phyloP scores from a whole-genome alignment of 2,888 invertebrate species.

The Xestobium rufovillosum region DNA sequence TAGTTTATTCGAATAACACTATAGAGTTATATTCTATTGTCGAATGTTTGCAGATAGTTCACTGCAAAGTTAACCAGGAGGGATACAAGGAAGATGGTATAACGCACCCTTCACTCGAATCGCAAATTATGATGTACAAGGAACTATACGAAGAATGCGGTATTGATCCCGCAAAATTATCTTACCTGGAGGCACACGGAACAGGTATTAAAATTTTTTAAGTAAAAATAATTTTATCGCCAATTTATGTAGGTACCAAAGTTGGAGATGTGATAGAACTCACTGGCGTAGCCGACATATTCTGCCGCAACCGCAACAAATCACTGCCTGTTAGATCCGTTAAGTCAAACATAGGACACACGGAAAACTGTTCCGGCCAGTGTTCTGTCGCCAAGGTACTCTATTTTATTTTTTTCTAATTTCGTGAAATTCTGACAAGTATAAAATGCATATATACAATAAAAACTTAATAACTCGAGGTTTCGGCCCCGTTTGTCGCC shows the following conservation, averaged over 20 bases:
- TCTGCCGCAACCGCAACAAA: slow-evolving; percentile 61
- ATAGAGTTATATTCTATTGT: no score
- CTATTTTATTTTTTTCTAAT: slow-evolving; percentile 62
- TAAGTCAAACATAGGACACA: slow-evolving; percentile 91
- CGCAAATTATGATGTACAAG: not conserved
- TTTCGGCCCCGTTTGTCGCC: no score
- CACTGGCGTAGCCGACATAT: slow-evolving; percentile 69
- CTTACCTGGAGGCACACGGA: not conserved
- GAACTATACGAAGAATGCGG: not conserved
- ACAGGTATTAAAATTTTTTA: slow-evolving; percentile 1
- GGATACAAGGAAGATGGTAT: slow-evolving; percentile 2
- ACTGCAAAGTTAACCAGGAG: not conserved
- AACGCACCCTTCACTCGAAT: not conserved
- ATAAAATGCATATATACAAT: no score
- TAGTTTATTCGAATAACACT: no score
- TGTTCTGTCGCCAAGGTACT: slow-evolving; percentile 73
- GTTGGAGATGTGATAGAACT: slow-evolving; percentile 92
- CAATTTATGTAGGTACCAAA: slow-evolving; percentile 57
- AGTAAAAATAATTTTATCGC: no score
- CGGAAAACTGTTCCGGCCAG: slow-evolving; percentile 79
- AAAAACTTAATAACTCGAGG: no score
- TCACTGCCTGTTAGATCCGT: slow-evolving; percentile 77
- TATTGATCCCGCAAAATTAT: not conserved
- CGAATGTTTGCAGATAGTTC: not conserved
- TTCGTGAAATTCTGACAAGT: no score